Evolutionary conservation across 2,888 invertebrate genomes (phyloP), one percentile per base, ranked within the genome.

Genomic region (Boloria euphrosyne): DNA sequence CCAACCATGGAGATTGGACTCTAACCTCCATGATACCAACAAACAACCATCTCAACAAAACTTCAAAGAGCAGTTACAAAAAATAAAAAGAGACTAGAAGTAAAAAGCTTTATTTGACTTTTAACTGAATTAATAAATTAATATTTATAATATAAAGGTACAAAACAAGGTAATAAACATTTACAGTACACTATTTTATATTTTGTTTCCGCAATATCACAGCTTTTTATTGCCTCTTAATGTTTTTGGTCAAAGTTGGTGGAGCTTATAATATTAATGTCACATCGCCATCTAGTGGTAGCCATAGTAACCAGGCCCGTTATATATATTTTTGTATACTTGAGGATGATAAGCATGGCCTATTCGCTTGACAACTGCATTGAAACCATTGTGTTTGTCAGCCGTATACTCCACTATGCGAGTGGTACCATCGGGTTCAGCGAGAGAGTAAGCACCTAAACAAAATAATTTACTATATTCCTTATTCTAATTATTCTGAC

Each of bases 331-430:
- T 65, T 79, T 79, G 75, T 92, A 87, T 67, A 86, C 82, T 75
- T 91, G 91, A 44, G 92, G 90, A 73, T 92, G 92, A 71, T 86
- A 81, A 14, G 91, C 90, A 69, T 90, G 87, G 17, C 93, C 93
- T 59, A 93, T 84, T 73, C 89, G 87, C 76, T 90, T 92, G 69
- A 93, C 93, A n/a, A 92, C 84, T 22, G 93, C 93, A 76, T 90
- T 90, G 81, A 93, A 93, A 6, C 93, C 93, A 71, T 92, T 82
- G 78, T 83, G 83, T 68, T 92, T 91, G 78, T 93, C 93, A 43
- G 93, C 92, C 52, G 92, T 92, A 80, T 93, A 93, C 73, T 93
- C 93, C 0, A 93, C 93, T 62, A 93, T 84, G 59, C 93, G 89
- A 52, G 90, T 93, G 13, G 92, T 92, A 73, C 93, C 93, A 72